Conservation (phyloP, 1,140 invertebrate species). For the Neodiprion pinetum region DNA sequence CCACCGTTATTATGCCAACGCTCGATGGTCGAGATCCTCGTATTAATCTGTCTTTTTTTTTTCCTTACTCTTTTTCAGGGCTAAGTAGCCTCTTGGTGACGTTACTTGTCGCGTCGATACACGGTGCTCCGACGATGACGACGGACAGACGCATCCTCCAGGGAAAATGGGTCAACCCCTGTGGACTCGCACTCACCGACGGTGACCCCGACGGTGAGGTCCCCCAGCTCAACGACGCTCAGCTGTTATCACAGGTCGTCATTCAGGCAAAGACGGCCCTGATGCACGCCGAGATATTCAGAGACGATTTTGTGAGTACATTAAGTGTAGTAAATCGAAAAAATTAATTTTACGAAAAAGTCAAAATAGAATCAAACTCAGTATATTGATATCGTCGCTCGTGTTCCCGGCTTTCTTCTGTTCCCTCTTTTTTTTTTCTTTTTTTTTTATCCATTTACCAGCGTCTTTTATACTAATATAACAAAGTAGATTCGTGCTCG, state of each 20-base stretch:
- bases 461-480: too few species aligned
- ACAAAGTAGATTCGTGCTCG: too few species aligned
- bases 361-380: too few species aligned
- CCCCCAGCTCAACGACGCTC: constrained; percentile 48
- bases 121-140: constrained; percentile 51
- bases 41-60: background rate
- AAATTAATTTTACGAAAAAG: too few species aligned
- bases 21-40: too few species aligned
- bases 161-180: constrained; percentile 64
- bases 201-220: constrained; percentile 47
- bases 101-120: constrained; percentile 46
- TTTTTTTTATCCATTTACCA: too few species aligned
- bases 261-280: constrained; percentile 60
- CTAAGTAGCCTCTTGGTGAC: constrained; percentile 50
- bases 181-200: constrained; percentile 54
- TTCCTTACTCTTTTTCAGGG: constrained; percentile 46
- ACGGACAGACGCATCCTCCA: constrained; percentile 35
- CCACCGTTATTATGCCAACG: too few species aligned
- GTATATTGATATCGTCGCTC: too few species aligned
- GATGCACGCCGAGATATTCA: constrained; percentile 56
- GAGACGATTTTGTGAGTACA: constrained; percentile 64
- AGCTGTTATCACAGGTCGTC: constrained; percentile 49
- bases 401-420: too few species aligned
- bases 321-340: background rate
- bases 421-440: too few species aligned